Evolutionary conservation across 2,113 vertebrate genomes (phyloP).

Genomic region (Carlito syrichta): DNA sequence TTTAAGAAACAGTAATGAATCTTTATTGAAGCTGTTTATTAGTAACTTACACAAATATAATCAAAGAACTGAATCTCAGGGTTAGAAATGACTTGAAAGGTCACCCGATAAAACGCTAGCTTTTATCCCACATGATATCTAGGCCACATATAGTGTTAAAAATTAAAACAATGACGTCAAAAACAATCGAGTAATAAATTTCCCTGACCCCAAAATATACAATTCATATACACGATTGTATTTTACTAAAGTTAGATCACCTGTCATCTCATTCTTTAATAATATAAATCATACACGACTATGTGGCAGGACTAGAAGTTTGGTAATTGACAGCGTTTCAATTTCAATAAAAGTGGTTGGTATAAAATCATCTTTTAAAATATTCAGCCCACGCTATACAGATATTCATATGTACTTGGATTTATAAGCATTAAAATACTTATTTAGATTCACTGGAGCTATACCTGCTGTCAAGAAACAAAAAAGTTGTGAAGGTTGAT

Average conservation of each 20-base stretch:
- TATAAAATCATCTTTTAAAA: slow-evolving; percentile 66
- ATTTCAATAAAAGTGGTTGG: slow-evolving; percentile 17
- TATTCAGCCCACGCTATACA: slow-evolving; percentile 35
- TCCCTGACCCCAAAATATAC: not conserved
- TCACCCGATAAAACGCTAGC: not conserved
- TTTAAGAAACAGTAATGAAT: slow-evolving; percentile 9
- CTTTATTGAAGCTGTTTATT: not conserved
- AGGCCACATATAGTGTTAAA: not conserved
- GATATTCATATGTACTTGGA: slow-evolving; percentile 37
- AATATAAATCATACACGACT: not conserved
- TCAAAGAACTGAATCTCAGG: not conserved
- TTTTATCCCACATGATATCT: not conserved
- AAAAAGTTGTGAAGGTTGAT: slow-evolving; percentile 58
- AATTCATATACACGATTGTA: not conserved
- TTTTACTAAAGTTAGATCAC: slow-evolving; percentile 19
- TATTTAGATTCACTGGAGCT: slow-evolving; percentile 61
- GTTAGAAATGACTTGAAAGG: slow-evolving; percentile 23
- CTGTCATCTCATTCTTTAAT: slow-evolving; percentile 20
- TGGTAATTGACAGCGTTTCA: not conserved
- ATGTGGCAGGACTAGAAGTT: not conserved
- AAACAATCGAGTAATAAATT: slow-evolving; percentile 16
- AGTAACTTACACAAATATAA: slow-evolving; percentile 6
- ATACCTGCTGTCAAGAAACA: slow-evolving; percentile 68
- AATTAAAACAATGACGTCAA: slow-evolving; percentile 30
- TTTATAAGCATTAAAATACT: slow-evolving; percentile 46